phyloP scores from a whole-genome alignment of 2,888 invertebrate species.

The Andrena haemorrhoa region DNA sequence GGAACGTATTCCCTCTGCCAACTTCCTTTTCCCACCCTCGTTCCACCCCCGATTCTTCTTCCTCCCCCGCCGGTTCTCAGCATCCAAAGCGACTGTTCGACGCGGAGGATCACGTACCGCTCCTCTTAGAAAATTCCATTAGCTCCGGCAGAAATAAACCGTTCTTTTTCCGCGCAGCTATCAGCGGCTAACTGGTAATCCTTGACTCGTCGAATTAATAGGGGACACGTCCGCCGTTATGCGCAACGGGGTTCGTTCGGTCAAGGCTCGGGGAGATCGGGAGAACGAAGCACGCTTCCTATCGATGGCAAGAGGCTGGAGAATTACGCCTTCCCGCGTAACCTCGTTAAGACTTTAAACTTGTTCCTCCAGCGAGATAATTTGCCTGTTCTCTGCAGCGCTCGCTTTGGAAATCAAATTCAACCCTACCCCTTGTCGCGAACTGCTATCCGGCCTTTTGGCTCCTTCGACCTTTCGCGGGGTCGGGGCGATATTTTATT shows the following conservation, averaged over 20 bases:
- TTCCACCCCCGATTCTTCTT: background rate
- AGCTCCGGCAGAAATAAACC: constrained; percentile 44
- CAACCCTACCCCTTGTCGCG: background rate
- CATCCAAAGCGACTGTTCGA: background rate
- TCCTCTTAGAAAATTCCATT: constrained; percentile 34
- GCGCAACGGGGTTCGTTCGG: constrained; percentile 19
- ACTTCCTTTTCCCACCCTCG: constrained; percentile 18
- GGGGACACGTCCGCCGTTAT: constrained; percentile 16
- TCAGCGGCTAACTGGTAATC: constrained; percentile 1
- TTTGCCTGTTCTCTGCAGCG: background rate
- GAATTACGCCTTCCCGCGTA: constrained; percentile 11
- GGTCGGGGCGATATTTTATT: constrained; percentile 15
- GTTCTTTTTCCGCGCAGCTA: no score
- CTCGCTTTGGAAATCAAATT: constrained; percentile 17
- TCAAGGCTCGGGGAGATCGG: constrained; percentile 30
- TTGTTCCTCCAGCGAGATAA: background rate
- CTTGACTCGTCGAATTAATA: constrained; percentile 41
- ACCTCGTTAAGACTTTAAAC: constrained; percentile 25
- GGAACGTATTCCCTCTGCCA: constrained; percentile 65
- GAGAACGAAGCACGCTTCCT: constrained; percentile 9
- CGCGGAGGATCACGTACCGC: constrained; percentile 7
- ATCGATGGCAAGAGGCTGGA: constrained; percentile 4
- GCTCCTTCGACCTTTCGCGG: background rate
- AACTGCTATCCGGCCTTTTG: background rate
- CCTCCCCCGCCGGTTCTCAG: background rate